These are phyloP conservation scores for Phalacrocorax pelagicus DNA, from an alignment of 2,113 vertebrate species.

Conservation along the genomic window DNA sequence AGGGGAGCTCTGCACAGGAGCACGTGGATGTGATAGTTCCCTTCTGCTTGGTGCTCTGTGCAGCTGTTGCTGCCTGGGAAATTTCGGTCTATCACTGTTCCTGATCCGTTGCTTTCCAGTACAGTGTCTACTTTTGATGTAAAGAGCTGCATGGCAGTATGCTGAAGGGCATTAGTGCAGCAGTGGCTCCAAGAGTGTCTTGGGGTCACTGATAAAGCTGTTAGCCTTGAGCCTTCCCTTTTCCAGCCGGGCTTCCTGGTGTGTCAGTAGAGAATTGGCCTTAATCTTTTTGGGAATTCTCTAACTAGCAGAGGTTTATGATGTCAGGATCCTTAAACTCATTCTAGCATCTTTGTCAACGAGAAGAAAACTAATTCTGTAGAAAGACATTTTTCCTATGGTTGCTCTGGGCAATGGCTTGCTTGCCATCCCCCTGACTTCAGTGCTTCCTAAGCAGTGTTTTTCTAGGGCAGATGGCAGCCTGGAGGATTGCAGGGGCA, in stretches of 20 bases:
- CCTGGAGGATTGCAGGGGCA: not conserved
- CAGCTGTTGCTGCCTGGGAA: not conserved
- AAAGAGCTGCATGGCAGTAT: not conserved
- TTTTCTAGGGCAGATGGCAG: not conserved
- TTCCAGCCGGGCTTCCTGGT: not conserved
- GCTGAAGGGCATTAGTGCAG: not conserved
- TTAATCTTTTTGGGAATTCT: not conserved
- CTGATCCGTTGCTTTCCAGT: not conserved
- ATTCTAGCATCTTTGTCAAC: accelerated
- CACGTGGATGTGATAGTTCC: accelerated
- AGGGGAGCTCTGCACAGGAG: not conserved
- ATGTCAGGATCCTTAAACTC: not conserved
- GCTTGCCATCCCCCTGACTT: not conserved
- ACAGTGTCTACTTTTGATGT: not conserved
- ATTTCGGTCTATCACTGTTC: not conserved
- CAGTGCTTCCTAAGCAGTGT: not conserved
- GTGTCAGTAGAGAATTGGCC: not conserved
- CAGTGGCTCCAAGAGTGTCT: not conserved
- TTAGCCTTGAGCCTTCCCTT: not conserved
- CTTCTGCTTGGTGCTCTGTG: not conserved
- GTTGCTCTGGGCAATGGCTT: not conserved
- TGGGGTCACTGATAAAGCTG: not conserved
- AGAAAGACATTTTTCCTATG: not conserved
- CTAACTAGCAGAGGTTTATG: not conserved
- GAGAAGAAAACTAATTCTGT: not conserved